Conservation (phyloP, 2,797 vertebrate species). For the Amniataba percoides region DNA sequence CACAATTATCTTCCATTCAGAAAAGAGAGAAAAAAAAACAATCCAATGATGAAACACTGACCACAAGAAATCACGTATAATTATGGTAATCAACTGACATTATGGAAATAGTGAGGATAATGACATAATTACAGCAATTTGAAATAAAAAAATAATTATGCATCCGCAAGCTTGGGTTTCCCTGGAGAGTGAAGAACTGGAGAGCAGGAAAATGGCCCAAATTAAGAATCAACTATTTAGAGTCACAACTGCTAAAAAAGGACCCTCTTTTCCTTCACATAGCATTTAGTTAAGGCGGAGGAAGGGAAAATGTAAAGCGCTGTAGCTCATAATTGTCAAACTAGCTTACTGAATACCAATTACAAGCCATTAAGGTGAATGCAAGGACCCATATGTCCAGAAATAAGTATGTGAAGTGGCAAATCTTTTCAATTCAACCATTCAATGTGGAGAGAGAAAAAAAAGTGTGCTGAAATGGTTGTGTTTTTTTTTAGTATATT, state of each 20-base stretch:
- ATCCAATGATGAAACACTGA: conserved; percentile 59
- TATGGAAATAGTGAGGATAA: conserved; percentile 71
- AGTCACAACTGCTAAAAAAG: conserved; percentile 54
- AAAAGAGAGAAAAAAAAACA: neutral
- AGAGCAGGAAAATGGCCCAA: conserved; percentile 49
- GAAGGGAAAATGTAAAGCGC: conserved; percentile 23
- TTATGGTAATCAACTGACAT: conserved; percentile 75
- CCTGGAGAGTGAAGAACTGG: conserved; percentile 53
- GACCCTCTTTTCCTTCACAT: conserved; percentile 16
- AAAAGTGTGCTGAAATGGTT: neutral
- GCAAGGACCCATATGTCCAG: neutral
- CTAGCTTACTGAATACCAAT: conserved; percentile 19
- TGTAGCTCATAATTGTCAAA: conserved; percentile 15
- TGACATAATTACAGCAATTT: conserved; percentile 79
- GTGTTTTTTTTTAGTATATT: conserved; percentile 39
- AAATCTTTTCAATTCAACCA: conserved; percentile 14
- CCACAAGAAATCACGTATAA: conserved; percentile 77
- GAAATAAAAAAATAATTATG: conserved; percentile 55
- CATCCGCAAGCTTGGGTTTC: conserved; percentile 62
- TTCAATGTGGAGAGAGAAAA: conserved; percentile 10
- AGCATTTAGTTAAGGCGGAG: conserved; percentile 4
- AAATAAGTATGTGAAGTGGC: neutral
- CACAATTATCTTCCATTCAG: conserved; percentile 25
- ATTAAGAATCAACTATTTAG: conserved; percentile 70
- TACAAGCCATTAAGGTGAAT: conserved; percentile 1